Conservation (phyloP, 1,140 invertebrate species). For the Bombus difficillimus region DNA sequence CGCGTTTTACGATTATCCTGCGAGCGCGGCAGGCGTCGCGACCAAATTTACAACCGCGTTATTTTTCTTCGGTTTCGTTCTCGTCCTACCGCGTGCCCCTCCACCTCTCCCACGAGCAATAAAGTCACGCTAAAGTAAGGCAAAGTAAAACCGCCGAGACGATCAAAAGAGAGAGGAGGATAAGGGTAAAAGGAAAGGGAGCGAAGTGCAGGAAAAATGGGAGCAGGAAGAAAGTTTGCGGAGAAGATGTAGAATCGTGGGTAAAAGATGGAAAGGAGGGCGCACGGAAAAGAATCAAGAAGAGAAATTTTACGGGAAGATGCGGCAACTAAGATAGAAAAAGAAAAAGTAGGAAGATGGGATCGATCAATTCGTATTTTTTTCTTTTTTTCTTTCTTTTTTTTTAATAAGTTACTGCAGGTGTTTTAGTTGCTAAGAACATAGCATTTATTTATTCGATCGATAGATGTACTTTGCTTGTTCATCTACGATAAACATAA, state of each 20-base stretch:
- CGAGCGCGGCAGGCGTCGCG: background rate
- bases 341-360: background rate
- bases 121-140: background rate
- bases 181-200: background rate
- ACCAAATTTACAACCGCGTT: slow-evolving; percentile 20
- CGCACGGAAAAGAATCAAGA: background rate
- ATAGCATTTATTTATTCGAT: no score
- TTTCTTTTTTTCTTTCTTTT: no score
- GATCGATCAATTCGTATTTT: no score
- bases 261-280: background rate
- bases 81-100: background rate
- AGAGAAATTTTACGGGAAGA: background rate
- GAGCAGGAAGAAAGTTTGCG: background rate
- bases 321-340: no score
- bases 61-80: slow-evolving; percentile 20
- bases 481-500: no score
- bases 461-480: no score
- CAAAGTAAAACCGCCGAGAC: background rate
- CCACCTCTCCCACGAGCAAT: background rate
- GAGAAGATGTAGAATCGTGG: background rate
- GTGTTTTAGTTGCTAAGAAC: no score
- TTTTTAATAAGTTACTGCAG: no score
- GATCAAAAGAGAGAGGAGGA: background rate
- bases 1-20: slow-evolving; percentile 1
- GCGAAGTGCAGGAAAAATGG: background rate